Percentiles rank a stretch among this genome's conserved stretches.
Evolutionary conservation across 2,797 vertebrate species (phyloP).

Genomic region (Podarcis lilfordi): DNA sequence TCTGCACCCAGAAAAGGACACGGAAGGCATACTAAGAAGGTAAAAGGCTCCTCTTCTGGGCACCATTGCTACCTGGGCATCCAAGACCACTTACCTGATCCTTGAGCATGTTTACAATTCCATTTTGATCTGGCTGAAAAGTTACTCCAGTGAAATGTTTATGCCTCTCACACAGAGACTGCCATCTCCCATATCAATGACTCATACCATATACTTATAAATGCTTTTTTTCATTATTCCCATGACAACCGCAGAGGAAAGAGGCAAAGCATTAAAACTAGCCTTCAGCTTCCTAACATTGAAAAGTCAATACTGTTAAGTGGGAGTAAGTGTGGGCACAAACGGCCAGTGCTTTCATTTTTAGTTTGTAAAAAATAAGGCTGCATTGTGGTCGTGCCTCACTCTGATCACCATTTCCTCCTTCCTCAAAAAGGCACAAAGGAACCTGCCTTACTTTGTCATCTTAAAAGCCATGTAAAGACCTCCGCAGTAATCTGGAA

Average conservation of each 20-base stretch:
- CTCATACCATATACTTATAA: neutral
- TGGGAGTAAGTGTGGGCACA: conserved; percentile 9
- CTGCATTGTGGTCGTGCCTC: conserved; percentile 19
- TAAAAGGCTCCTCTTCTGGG: neutral
- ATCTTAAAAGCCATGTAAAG: neutral
- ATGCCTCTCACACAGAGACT: conserved; percentile 35
- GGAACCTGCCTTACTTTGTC: neutral
- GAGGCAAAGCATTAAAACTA: conserved; percentile 27
- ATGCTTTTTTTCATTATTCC: conserved; percentile 22
- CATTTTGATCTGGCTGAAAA: neutral
- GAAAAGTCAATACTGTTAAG: conserved; percentile 50
- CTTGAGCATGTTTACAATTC: neutral
- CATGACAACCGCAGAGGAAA: conserved; percentile 44
- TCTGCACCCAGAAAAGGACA: neutral
- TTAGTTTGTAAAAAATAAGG: conserved; percentile 29
- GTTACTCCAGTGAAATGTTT: neutral
- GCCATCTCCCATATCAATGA: conserved; percentile 45
- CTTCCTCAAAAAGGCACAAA: conserved; percentile 51
- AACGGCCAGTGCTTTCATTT: conserved; percentile 23
- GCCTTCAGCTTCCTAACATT: neutral
- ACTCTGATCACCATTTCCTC: conserved; percentile 21
- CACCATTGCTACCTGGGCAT: neutral
- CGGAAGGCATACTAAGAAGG: neutral
- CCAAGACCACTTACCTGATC: neutral
- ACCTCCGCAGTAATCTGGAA: conserved; percentile 27